These are phyloP conservation scores for Uropetala carovei DNA, from an alignment of 2,888 invertebrate genomes.

Conservation along the genomic window DNA sequence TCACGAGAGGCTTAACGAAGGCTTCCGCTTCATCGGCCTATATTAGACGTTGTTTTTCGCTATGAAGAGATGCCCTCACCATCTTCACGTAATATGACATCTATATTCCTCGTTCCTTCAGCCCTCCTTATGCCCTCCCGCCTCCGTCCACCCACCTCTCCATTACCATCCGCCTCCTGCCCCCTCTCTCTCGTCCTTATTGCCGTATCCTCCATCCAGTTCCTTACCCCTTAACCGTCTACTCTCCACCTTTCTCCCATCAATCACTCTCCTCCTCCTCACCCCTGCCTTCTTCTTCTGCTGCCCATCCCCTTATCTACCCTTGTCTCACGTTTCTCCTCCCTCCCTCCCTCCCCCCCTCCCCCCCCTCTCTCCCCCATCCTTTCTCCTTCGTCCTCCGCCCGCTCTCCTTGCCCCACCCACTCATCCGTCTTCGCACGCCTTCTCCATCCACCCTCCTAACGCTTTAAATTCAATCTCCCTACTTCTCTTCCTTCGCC, in stretches of 20 bases:
- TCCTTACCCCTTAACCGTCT: not conserved
- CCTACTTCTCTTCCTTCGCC: too few relatives aligned
- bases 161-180: too few relatives aligned
- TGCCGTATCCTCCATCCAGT: not conserved
- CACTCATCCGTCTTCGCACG: constrained; percentile 13
- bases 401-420: constrained; percentile 1
- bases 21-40: too few relatives aligned
- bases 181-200: too few relatives aligned
- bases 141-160: not conserved
- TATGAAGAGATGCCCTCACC: not conserved
- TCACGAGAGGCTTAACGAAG: not conserved
- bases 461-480: not conserved
- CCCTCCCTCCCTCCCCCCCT: not conserved
- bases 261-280: not conserved
- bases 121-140: not conserved
- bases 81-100: not conserved
- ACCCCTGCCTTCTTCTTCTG: not conserved
- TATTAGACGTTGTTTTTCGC: too few relatives aligned
- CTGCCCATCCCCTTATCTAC: constrained; percentile 39
- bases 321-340: not conserved
- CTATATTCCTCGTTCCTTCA: not conserved
- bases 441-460: not conserved
- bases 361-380: not conserved
- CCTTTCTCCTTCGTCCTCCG: not conserved
- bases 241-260: constrained; percentile 23